A percentile compares a stretch with the other conserved stretches of the same genome.
Conservation (phyloP, 1,140 invertebrate species). For the Anastrepha ludens region DNA sequence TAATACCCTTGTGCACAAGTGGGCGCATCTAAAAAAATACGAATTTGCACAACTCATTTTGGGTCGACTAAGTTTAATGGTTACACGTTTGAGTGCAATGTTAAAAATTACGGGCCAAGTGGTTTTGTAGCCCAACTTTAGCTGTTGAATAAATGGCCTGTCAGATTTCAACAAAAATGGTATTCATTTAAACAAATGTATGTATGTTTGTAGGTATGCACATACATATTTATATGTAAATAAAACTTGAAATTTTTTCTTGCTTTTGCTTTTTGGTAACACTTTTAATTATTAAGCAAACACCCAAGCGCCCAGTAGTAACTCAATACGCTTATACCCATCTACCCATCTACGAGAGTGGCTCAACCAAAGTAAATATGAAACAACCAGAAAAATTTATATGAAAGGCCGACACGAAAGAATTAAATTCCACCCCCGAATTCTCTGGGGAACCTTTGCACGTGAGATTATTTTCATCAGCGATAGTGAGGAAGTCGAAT, state of each 20-base stretch:
- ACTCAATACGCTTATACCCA: no score
- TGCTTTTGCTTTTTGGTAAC: no score
- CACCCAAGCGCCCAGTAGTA: no score
- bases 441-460: neutral
- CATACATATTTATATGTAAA: no score
- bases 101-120: neutral
- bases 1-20: neutral
- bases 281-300: no score
- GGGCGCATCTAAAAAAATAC: neutral
- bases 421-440: conserved; percentile 22
- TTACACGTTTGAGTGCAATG: neutral
- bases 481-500: neutral
- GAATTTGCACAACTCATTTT: neutral
- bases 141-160: conserved; percentile 28
- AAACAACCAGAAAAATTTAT: conserved; percentile 23
- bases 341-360: neutral
- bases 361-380: neutral
- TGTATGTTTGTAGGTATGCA: no score
- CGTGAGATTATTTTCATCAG: neutral
- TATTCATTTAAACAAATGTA: no score
- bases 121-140: neutral
- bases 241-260: no score
- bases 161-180: neutral
- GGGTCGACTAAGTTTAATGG: neutral
- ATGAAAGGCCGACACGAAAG: conserved; percentile 14